Conservation (phyloP, 2,113 vertebrate species). For the Heterocephalus glaber region DNA sequence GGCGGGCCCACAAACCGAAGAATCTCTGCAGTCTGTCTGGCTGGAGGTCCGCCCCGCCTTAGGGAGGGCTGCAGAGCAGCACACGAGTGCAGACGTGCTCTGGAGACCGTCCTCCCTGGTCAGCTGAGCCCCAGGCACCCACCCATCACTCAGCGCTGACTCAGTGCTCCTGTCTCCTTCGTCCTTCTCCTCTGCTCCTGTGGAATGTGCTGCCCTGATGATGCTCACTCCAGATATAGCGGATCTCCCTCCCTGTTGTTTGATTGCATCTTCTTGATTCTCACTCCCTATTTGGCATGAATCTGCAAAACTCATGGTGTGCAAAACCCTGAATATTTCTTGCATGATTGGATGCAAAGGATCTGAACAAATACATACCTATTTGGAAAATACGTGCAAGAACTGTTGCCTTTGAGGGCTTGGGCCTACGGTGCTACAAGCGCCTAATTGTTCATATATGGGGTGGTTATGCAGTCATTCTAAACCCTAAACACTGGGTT, state of each 20-base stretch:
- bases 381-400: neutral
- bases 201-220: neutral
- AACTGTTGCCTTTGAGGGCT: neutral
- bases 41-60: neutral
- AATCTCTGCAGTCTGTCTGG: slow-evolving; percentile 2
- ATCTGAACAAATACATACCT: neutral
- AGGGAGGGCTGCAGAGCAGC: neutral
- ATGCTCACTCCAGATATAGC: neutral
- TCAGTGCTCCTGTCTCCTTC: neutral
- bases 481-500: neutral
- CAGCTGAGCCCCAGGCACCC: neutral
- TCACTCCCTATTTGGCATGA: neutral
- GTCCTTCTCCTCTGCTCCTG: neutral
- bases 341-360: neutral
- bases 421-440: neutral
- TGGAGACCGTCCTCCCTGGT: neutral
- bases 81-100: slow-evolving; percentile 48
- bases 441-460: neutral
- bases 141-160: neutral
- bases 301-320: neutral
- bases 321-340: neutral
- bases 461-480: neutral
- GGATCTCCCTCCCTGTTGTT: neutral
- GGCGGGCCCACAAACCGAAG: slow-evolving; percentile 77
- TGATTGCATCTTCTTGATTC: neutral